Percentiles rank a stretch among this genome's conserved stretches.
These are phyloP conservation scores for Cyanoderma ruficeps DNA, from an alignment of 2,113 vertebrate genomes.

Conservation along the genomic window DNA sequence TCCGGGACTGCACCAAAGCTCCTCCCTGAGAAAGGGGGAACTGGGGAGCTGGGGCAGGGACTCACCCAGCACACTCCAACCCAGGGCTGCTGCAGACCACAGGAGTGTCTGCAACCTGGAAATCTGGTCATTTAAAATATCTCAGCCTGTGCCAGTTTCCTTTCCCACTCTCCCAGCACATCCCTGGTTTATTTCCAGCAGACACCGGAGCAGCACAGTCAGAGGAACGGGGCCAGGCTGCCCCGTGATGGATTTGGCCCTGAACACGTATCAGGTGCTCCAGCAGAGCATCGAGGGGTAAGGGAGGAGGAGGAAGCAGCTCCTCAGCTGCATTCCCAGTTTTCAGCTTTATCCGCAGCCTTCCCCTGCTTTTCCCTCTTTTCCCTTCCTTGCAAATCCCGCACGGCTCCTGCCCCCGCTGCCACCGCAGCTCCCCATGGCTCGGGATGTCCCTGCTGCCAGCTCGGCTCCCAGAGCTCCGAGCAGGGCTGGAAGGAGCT, in stretches of 20 bases:
- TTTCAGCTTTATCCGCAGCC: neutral
- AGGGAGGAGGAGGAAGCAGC: neutral
- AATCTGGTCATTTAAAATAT: neutral
- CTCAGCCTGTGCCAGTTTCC: neutral
- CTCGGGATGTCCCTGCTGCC: neutral
- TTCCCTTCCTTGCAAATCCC: neutral
- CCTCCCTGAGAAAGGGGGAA: neutral
- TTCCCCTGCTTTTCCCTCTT: neutral
- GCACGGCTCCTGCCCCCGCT: neutral
- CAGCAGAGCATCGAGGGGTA: neutral
- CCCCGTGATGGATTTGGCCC: neutral
- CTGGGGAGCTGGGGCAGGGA: neutral
- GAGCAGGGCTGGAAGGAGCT: neutral
- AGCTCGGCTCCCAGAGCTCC: neutral
- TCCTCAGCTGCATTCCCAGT: neutral
- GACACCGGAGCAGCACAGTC: neutral
- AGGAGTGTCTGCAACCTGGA: neutral
- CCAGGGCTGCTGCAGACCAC: neutral
- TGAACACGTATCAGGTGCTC: accelerated
- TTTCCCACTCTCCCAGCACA: neutral
- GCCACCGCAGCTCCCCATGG: accelerated
- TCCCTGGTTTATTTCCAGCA: neutral
- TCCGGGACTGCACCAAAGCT: neutral
- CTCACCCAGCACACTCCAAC: accelerated
- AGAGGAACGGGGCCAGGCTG: neutral